phyloP scores from a whole-genome alignment of 2,797 vertebrate species.

The Chiloscyllium punctatum region DNA sequence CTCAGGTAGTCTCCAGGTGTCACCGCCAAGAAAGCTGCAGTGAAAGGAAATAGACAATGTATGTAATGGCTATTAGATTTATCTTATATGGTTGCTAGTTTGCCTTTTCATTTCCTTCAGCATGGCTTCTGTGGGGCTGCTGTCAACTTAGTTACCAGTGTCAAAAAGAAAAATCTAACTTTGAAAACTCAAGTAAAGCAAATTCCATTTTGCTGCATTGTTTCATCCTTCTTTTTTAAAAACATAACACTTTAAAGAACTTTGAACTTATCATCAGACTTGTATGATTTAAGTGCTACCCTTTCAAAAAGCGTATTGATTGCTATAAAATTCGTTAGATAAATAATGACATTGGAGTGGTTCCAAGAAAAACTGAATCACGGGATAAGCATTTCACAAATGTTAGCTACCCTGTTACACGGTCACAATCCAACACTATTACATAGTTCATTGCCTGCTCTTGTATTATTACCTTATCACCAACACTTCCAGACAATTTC shows the following conservation, averaged over 20 bases:
- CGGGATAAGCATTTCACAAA: constrained; percentile 32
- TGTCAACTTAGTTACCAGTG: not conserved
- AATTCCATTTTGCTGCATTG: not conserved
- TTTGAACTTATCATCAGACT: constrained; percentile 28
- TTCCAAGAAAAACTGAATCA: constrained; percentile 21
- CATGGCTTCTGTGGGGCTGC: not conserved
- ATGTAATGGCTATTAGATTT: not conserved
- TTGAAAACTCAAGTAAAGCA: not conserved
- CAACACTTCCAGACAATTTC: constrained; percentile 5
- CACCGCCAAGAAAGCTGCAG: not conserved
- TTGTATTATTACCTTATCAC: constrained; percentile 35
- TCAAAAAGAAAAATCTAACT: not conserved
- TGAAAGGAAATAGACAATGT: not conserved
- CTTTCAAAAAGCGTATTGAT: constrained; percentile 29
- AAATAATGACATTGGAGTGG: constrained; percentile 22
- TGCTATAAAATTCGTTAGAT: not conserved
- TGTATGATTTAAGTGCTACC: constrained; percentile 31
- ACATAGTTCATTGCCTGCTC: constrained; percentile 20
- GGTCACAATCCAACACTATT: not conserved
- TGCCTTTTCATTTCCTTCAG: not conserved
- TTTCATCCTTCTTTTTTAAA: not conserved
- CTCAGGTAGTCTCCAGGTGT: not conserved
- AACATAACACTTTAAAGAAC: constrained; percentile 13
- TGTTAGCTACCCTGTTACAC: constrained; percentile 33
- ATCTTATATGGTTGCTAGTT: not conserved